These are phyloP conservation scores for Caenorhabditis uteleia DNA, from an alignment of 2,888 invertebrate species.

Conservation along the genomic window DNA sequence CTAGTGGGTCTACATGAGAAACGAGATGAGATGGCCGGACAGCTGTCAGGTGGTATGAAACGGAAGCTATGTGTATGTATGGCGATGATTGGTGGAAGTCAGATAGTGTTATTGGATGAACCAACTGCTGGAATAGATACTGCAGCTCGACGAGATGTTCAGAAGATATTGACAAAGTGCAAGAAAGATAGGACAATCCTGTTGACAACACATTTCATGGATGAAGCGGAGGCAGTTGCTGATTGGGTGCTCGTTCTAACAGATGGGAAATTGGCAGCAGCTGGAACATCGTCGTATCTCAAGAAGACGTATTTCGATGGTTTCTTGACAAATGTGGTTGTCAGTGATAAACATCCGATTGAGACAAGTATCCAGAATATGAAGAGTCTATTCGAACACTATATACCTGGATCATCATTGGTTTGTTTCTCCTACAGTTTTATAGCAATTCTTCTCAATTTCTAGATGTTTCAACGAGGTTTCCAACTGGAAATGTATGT, in stretches of 20 bases:
- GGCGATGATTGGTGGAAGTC: conserved; percentile 58
- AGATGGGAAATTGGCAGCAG: conserved; percentile 56
- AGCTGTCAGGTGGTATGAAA: conserved; percentile 66
- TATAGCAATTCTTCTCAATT: no score
- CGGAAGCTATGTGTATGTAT: conserved; percentile 65
- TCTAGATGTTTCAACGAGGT: no score
- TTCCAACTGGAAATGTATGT: no score
- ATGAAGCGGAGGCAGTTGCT: conserved; percentile 66
- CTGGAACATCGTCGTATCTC: conserved; percentile 56
- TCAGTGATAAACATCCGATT: no score
- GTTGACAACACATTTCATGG: conserved; percentile 68
- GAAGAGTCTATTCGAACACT: no score
- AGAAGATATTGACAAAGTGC: conserved; percentile 43
- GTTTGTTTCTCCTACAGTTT: no score
- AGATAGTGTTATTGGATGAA: conserved; percentile 62
- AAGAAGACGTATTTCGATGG: conserved; percentile 60
- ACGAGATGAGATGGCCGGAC: no score
- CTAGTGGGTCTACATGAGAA: no score
- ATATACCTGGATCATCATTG: no score
- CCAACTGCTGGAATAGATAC: conserved; percentile 58
- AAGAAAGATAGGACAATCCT: conserved; percentile 58
- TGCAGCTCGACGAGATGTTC: conserved; percentile 44
- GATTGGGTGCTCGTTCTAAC: conserved; percentile 65
- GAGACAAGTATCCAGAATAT: no score
- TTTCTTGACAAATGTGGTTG: conserved; percentile 56